Conservation (phyloP, 2,797 vertebrate species). For the Notamacropus eugenii region DNA sequence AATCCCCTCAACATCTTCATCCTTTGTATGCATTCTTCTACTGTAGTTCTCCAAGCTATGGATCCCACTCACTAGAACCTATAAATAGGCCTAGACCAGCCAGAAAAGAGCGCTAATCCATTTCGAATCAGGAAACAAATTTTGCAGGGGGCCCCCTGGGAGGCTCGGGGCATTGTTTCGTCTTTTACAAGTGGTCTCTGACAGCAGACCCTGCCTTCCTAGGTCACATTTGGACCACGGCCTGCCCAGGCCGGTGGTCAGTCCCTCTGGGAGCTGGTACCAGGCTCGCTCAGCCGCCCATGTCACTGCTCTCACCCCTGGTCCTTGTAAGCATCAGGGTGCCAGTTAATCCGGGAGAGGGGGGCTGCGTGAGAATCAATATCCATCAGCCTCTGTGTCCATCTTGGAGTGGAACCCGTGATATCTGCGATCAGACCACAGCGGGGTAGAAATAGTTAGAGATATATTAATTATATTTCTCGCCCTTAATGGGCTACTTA, state of each 20-base stretch:
- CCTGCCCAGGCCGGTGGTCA: neutral
- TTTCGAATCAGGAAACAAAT: neutral
- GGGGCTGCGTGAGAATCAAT: neutral
- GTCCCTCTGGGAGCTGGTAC: neutral
- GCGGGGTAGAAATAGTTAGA: conserved; percentile 34
- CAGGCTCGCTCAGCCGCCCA: neutral
- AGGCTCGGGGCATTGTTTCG: neutral
- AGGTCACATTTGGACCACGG: neutral
- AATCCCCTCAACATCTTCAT: neutral
- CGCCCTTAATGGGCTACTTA: conserved; percentile 81
- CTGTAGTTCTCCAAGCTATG: neutral
- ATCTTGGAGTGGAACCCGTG: neutral
- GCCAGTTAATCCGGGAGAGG: neutral
- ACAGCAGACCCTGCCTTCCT: neutral
- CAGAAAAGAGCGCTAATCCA: neutral
- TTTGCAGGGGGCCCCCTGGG: neutral
- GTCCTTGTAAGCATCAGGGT: neutral
- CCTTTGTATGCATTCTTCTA: neutral
- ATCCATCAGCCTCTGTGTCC: neutral
- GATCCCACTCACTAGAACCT: neutral
- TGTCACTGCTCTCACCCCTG: too few species aligned
- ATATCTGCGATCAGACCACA: neutral
- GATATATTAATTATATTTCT: conserved; percentile 85
- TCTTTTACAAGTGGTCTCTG: neutral
- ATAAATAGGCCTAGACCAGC: neutral